These are phyloP conservation scores for Thalassarche chlororhynchos DNA, from an alignment of 2,113 vertebrate genomes.

Conservation along the genomic window DNA sequence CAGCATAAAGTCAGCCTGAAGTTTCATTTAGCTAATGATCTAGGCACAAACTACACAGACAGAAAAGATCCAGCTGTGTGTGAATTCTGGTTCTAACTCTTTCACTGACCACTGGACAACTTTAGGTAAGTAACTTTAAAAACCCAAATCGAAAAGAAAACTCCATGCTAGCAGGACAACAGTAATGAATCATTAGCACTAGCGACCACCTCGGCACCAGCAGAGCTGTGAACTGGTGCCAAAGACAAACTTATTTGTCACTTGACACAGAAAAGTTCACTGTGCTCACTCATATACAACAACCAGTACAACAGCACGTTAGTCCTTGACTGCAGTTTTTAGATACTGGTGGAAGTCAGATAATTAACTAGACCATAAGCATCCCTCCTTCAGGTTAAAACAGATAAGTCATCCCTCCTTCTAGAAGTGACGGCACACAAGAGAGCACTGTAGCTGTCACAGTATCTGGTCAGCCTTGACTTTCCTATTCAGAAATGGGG, in stretches of 20 bases:
- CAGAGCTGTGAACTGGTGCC: background rate
- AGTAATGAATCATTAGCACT: background rate
- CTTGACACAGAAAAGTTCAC: background rate
- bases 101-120: background rate
- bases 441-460: background rate
- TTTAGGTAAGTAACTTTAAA: background rate
- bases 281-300: background rate
- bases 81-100: background rate
- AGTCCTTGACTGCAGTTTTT: background rate
- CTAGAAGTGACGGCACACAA: background rate
- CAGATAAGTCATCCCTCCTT: background rate
- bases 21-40: background rate
- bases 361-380: background rate
- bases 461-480: accelerated
- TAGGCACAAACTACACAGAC: background rate
- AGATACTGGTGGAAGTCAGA: background rate
- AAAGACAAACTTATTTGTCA: background rate
- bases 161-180: background rate
- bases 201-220: background rate
- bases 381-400: background rate
- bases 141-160: background rate
- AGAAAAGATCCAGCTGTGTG: background rate
- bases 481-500: background rate
- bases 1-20: background rate
- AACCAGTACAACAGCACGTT: background rate